Conservation (phyloP, 2,888 invertebrate genomes). For the Pelosia muscerda region DNA sequence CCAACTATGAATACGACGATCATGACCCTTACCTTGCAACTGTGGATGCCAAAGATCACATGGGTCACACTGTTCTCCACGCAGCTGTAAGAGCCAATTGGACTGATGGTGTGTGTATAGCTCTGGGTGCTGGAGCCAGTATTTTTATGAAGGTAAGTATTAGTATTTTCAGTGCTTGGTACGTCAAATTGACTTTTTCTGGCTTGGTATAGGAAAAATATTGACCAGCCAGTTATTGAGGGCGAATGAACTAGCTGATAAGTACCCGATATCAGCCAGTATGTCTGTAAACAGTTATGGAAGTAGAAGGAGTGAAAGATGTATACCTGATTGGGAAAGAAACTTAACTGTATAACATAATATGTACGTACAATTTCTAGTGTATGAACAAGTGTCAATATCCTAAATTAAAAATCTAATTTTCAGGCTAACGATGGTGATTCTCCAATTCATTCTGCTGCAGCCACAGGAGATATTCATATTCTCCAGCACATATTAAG, state of each 20-base stretch:
- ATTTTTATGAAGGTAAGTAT: slow-evolving; percentile 59
- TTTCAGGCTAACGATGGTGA: slow-evolving; percentile 43
- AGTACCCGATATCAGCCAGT: not conserved
- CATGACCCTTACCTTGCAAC: slow-evolving; percentile 13
- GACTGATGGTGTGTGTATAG: slow-evolving; percentile 75
- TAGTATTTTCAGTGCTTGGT: not conserved
- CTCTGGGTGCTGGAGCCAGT: slow-evolving; percentile 79
- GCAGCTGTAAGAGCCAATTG: slow-evolving; percentile 67
- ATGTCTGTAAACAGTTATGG: too few species aligned
- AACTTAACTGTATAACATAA: too few species aligned
- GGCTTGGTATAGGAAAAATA: too few species aligned
- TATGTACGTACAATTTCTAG: too few species aligned
- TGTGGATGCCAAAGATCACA: slow-evolving; percentile 37
- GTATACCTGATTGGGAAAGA: too few species aligned
- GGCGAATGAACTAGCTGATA: too few species aligned
- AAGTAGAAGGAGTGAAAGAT: too few species aligned
- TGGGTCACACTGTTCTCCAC: slow-evolving; percentile 69
- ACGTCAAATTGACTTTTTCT: not conserved
- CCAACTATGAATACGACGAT: slow-evolving; percentile 19
- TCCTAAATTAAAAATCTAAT: not conserved
- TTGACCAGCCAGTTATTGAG: too few species aligned
- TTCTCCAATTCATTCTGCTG: slow-evolving; percentile 77
- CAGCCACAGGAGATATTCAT: slow-evolving; percentile 70
- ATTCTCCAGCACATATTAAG: slow-evolving; percentile 76
- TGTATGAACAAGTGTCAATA: not conserved